A percentile compares a stretch with the other conserved stretches of the same genome.
phyloP scores from a whole-genome alignment of 2,797 vertebrate genomes.

The Phoebastria nigripes region DNA sequence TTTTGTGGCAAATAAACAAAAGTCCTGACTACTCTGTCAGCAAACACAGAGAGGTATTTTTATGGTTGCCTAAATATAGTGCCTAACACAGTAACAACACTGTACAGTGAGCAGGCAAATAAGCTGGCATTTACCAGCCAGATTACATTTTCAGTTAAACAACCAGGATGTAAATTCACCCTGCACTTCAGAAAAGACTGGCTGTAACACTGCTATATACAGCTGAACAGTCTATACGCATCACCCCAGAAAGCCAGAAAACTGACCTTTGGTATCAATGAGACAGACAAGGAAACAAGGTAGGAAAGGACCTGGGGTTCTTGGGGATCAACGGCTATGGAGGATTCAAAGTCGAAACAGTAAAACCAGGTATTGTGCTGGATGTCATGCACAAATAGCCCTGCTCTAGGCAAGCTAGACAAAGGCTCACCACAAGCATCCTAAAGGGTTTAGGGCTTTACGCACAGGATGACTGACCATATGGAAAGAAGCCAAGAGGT shows the following conservation, averaged over 20 bases:
- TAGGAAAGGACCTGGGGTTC: background rate
- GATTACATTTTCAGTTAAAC: background rate
- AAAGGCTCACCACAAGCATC: background rate
- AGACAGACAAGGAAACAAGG: no score
- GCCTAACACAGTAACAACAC: background rate
- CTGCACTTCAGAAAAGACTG: background rate
- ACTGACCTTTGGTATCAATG: accelerated
- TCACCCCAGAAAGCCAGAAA: background rate
- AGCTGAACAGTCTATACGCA: accelerated
- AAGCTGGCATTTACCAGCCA: background rate
- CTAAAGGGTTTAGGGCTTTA: background rate
- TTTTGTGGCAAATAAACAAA: background rate
- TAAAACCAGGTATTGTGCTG: background rate
- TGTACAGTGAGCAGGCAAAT: background rate
- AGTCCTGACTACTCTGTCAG: background rate
- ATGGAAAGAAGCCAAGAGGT: background rate
- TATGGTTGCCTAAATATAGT: background rate
- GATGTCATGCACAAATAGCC: background rate
- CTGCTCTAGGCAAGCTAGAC: background rate
- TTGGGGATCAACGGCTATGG: accelerated
- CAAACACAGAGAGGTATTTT: background rate
- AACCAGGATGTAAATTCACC: background rate
- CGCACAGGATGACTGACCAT: background rate
- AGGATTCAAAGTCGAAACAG: background rate
- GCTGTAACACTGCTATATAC: accelerated